Conservation (phyloP, 2,113 vertebrate species). For the Chaetops frenatus region DNA sequence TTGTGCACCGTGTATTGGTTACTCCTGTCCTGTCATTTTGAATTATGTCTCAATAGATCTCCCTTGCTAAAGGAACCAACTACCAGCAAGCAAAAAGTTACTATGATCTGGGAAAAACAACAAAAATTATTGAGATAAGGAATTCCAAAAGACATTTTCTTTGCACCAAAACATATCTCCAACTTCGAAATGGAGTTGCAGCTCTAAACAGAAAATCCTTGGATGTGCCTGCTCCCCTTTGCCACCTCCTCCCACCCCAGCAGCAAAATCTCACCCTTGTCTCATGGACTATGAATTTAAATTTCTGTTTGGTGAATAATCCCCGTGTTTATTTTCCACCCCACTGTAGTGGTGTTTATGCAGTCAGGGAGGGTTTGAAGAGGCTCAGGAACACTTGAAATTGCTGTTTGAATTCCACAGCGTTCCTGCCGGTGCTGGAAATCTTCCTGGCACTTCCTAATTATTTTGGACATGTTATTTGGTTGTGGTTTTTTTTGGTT, state of each 20-base stretch:
- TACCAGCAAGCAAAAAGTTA: not conserved
- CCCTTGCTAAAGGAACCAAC: not conserved
- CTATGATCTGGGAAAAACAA: not conserved
- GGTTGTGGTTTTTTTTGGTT: too few species aligned
- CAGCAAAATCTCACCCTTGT: not conserved
- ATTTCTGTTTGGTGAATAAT: not conserved
- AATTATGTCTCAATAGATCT: slow-evolving; percentile 42
- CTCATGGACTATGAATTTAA: not conserved
- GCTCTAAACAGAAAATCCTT: not conserved
- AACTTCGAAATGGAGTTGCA: not conserved
- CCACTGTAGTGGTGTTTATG: accelerated
- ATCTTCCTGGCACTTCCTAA: not conserved
- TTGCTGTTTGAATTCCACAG: not conserved
- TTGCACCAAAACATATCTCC: not conserved
- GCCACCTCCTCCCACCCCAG: not conserved
- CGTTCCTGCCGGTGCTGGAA: accelerated
- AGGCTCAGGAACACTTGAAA: not conserved
- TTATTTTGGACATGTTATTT: not conserved
- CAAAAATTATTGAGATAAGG: not conserved
- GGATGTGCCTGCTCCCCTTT: not conserved
- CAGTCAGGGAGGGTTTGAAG: not conserved
- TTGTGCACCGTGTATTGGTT: slow-evolving; percentile 31
- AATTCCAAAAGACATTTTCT: not conserved
- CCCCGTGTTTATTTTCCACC: not conserved
- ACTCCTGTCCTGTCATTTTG: slow-evolving; percentile 44